These are phyloP conservation scores for Drosophila tristis DNA, from an alignment of 1,140 invertebrate species.

Conservation along the genomic window DNA sequence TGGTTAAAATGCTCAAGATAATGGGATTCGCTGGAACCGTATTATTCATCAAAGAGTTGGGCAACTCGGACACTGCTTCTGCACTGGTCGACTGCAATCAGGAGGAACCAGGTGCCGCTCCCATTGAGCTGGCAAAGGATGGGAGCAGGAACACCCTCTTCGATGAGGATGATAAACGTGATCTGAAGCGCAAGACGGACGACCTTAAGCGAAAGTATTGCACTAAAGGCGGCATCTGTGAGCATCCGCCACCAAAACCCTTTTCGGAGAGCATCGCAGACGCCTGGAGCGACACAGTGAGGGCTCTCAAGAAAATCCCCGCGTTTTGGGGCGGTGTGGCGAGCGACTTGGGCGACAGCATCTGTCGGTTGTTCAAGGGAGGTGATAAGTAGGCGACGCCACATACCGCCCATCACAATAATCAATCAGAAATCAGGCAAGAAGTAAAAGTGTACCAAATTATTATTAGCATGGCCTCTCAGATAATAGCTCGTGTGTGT, in stretches of 20 bases:
- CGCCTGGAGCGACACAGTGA: conserved; percentile 46
- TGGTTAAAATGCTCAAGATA: conserved; percentile 33
- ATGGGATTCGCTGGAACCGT: conserved; percentile 41
- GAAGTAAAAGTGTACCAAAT: not conserved
- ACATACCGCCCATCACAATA: not conserved
- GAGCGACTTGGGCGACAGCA: not conserved
- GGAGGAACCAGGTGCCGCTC: not conserved
- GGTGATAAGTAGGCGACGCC: conserved; percentile 17
- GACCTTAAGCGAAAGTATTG: conserved; percentile 37
- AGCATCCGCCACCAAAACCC: conserved; percentile 17
- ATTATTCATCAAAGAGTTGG: conserved; percentile 36
- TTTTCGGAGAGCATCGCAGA: conserved; percentile 35
- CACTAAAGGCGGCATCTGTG: conserved; percentile 1
- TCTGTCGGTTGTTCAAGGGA: conserved; percentile 9
- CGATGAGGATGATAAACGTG: conserved; percentile 36
- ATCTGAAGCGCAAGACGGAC: conserved; percentile 36
- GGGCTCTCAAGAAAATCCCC: conserved; percentile 25
- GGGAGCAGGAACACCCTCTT: not conserved
- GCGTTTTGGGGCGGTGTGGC: conserved; percentile 17
- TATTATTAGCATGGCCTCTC: conserved; percentile 11
- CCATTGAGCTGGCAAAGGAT: no score
- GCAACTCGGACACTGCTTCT: conserved; percentile 24
- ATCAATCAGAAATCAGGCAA: not conserved
- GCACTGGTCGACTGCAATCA: not conserved
- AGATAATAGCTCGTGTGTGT: conserved; percentile 21